Evolutionary conservation across 1,140 invertebrate genomes (phyloP).

Genomic region (Euwallacea fornicatus): DNA sequence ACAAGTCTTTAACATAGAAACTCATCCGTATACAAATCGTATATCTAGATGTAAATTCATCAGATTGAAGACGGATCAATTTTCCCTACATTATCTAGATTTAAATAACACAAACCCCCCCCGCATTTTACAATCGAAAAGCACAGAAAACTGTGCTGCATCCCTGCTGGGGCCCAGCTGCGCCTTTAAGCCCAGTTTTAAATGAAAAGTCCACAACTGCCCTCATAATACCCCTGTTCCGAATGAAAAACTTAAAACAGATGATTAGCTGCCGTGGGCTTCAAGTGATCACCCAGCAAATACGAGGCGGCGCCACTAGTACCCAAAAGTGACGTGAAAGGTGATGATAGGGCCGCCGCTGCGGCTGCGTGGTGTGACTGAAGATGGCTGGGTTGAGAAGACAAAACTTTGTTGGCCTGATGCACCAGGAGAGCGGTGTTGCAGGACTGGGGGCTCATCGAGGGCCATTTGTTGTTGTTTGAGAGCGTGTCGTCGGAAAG

Average conservation of each 20-base stretch:
- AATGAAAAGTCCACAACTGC: too few relatives aligned
- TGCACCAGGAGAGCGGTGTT: constrained; percentile 53
- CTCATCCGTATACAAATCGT: constrained; percentile 44
- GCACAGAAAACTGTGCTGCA: too few relatives aligned
- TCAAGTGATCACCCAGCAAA: constrained; percentile 51
- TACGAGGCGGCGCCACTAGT: constrained; percentile 52
- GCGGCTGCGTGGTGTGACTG: constrained; percentile 51
- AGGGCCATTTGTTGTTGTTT: constrained; percentile 55
- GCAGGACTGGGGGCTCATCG: constrained; percentile 52
- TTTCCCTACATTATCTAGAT: constrained; percentile 1
- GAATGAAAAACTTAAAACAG: constrained; percentile 46
- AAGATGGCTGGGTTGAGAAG: constrained; percentile 49
- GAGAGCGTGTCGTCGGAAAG: constrained; percentile 51
- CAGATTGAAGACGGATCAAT: constrained; percentile 39
- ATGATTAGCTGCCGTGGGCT: constrained; percentile 52
- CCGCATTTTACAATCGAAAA: too few relatives aligned
- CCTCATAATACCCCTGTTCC: not conserved
- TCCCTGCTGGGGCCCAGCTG: too few relatives aligned
- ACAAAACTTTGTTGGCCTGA: constrained; percentile 53
- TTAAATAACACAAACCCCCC: too few relatives aligned
- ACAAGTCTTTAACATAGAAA: constrained; percentile 9
- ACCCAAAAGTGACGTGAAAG: constrained; percentile 53
- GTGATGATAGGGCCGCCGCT: constrained; percentile 52
- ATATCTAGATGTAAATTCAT: constrained; percentile 42
- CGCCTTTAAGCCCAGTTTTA: too few relatives aligned